Percentiles rank a stretch among this genome's conserved stretches.
phyloP scores from a whole-genome alignment of 2,888 invertebrate species.

The Punctoribates punctum region DNA sequence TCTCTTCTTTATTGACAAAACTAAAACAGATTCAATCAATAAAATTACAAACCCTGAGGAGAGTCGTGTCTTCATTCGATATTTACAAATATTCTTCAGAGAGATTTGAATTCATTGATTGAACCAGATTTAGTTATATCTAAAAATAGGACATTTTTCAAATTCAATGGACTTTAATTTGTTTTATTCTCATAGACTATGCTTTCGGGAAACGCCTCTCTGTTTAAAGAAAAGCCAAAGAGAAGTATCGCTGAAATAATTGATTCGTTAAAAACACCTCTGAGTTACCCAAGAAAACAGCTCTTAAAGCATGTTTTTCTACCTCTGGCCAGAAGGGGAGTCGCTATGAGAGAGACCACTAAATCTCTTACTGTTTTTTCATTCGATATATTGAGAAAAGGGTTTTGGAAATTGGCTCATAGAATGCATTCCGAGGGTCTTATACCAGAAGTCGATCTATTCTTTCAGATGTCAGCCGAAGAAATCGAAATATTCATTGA shows the following conservation, averaged over 20 bases:
- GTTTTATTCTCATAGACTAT: too few relatives aligned
- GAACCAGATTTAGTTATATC: too few relatives aligned
- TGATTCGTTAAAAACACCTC: conserved; percentile 33
- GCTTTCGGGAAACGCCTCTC: not conserved
- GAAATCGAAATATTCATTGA: not conserved
- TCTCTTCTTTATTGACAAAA: too few relatives aligned
- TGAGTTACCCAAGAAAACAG: not conserved
- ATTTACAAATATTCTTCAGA: too few relatives aligned
- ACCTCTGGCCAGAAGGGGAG: conserved; percentile 62
- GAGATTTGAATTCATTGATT: too few relatives aligned
- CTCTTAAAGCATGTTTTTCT: conserved; percentile 57
- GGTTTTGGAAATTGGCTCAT: conserved; percentile 43
- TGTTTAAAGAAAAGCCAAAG: not conserved
- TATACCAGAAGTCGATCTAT: not conserved
- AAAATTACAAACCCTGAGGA: too few relatives aligned
- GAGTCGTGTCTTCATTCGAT: too few relatives aligned
- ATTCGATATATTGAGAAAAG: conserved; percentile 39
- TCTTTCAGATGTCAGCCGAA: conserved; percentile 19
- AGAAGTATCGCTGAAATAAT: conserved; percentile 21
- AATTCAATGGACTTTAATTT: too few relatives aligned
- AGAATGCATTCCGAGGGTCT: conserved; percentile 27
- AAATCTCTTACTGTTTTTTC: conserved; percentile 57
- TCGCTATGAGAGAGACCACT: conserved; percentile 64
- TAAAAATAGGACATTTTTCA: too few relatives aligned
- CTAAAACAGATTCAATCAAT: too few relatives aligned